phyloP scores from a whole-genome alignment of 2,797 vertebrate genomes.

The Leucoraja ocellata region DNA sequence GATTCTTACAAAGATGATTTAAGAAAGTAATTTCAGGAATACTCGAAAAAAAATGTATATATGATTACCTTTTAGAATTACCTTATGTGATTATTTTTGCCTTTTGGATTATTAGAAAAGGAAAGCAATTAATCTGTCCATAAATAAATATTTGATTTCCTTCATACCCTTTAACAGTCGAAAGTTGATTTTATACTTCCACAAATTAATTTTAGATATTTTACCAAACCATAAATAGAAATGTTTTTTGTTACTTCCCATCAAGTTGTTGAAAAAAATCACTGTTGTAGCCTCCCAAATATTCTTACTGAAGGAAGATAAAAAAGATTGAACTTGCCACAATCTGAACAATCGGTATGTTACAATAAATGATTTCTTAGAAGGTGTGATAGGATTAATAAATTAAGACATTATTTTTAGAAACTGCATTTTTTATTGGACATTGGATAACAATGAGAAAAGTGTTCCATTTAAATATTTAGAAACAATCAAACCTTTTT shows the following conservation, averaged over 20 bases:
- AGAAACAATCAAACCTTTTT: background rate
- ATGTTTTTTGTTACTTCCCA: background rate
- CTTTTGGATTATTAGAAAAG: background rate
- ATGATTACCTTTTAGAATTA: background rate
- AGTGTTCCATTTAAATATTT: background rate
- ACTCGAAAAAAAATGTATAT: background rate
- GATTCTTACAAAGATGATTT: background rate
- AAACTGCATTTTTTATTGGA: background rate
- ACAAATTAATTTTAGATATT: background rate
- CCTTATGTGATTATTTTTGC: background rate
- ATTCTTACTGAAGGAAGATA: background rate
- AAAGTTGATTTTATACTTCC: too few relatives aligned
- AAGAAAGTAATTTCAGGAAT: background rate
- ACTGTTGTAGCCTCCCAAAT: background rate
- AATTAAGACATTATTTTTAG: background rate
- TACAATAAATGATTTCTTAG: background rate
- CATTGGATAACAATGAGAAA: background rate
- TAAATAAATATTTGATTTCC: background rate
- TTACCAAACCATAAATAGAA: background rate
- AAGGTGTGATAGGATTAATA: background rate
- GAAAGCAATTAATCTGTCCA: background rate
- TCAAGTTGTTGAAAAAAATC: too few relatives aligned
- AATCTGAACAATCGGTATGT: background rate
- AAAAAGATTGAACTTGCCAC: background rate
- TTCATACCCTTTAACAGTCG: background rate